A percentile compares a stretch with the other conserved stretches of the same genome.
These are phyloP conservation scores for Melitaea cinxia DNA, from an alignment of 1,140 invertebrate species.

Conservation along the genomic window DNA sequence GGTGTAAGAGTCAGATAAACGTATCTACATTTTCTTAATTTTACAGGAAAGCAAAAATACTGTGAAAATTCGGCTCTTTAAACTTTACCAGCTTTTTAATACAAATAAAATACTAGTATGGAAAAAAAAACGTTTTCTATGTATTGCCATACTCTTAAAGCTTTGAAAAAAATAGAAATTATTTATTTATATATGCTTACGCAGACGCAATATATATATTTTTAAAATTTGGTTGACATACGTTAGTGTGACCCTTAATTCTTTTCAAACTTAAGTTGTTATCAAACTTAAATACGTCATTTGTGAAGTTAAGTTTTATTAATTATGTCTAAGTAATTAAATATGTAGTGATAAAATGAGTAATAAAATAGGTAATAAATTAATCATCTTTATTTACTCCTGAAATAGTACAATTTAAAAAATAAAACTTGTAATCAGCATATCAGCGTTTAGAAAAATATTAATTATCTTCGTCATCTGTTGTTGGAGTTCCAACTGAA, in stretches of 20 bases:
- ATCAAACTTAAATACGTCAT: background rate
- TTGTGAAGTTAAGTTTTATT: background rate
- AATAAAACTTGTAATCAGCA: background rate
- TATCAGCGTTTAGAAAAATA: background rate
- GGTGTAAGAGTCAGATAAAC: conserved; percentile 7
- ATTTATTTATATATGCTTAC: background rate
- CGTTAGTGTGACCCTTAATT: background rate
- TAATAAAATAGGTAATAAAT: background rate
- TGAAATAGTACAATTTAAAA: background rate
- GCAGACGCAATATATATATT: background rate
- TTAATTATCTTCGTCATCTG: background rate
- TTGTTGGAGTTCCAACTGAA: background rate
- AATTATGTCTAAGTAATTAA: background rate
- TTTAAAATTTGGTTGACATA: background rate
- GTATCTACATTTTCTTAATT: conserved; percentile 32
- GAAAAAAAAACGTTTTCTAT: background rate
- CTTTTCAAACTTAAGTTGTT: background rate
- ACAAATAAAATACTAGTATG: conserved; percentile 13
- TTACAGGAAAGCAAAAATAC: conserved; percentile 33
- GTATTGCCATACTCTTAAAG: background rate
- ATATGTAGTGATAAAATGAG: background rate
- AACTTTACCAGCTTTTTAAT: conserved; percentile 32
- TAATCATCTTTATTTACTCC: background rate
- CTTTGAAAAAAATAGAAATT: conserved; percentile 12
- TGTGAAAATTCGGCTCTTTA: conserved; percentile 27